Base-by-base conservation (phyloP, 2,113 vertebrate genomes). In the Pangasianodon gigas region DNA sequence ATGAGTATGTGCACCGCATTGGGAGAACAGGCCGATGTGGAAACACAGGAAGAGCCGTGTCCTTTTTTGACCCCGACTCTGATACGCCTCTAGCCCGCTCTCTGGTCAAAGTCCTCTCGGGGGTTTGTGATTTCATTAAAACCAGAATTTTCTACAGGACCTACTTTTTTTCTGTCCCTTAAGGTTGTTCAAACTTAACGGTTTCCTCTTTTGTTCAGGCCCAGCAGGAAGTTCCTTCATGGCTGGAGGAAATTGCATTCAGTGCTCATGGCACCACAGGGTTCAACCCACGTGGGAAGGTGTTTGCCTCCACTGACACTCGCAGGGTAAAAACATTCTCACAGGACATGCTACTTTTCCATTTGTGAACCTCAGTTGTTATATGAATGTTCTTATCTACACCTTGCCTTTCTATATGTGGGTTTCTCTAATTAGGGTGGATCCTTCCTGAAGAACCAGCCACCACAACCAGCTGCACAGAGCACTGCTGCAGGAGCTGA, bases 1-100 rank as follows among this genome's bases (percentile, higher is more conserved):
- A 98, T 0, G 98, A 99, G 9, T 99, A 99, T 0, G 97, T 99
- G 65, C 98, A 99, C 92, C 96, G 98, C 37, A 99, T 99, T 67
- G 98, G 98, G 41, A 96, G 98, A 82, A 99, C 98, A 8, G 98
- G 98, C 10, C 98, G 98, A 54, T 99, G 98, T 71, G 98, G 98
- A 19, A 99, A 99, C 93, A 95, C 44, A 1, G 98, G 98, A 69
- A 96, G 94, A 91, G 98, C 98, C 0, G 89, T 98, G 94, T 97
- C 97, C 9, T 99, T 99, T 94, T 99, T 96, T 71, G 97, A 99
- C 94, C 92, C 93, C 0, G 91, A 77, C 0, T 85, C 90, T 0
- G 97, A 99, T 87, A n/a, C 82, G 29, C 95, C 93, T 9, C 84
- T 99, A 92, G 97, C 97, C 51, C 94, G 91, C 0, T 92, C 96